phyloP scores from a whole-genome alignment of 1,140 invertebrate genomes.

The Armadillidium nasatum region DNA sequence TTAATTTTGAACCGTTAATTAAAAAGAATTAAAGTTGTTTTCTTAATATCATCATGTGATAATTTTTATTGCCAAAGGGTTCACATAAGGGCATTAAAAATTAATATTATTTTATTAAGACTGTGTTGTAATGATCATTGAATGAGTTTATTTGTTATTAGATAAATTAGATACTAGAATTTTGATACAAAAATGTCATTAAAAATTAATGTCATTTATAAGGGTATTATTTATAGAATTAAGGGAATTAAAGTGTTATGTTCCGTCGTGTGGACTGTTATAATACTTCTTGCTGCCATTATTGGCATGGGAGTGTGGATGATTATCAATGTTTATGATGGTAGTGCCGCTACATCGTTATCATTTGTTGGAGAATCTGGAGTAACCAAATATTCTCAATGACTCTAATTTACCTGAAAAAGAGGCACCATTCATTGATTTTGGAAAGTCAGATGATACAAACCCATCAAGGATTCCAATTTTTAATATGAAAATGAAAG shows the following conservation, averaged over 20 bases:
- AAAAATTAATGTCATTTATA: conserved; percentile 42
- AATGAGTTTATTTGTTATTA: too few species aligned
- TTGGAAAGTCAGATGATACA: not conserved
- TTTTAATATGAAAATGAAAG: not conserved
- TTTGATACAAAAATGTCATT: conserved; percentile 7
- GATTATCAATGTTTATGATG: conserved; percentile 23
- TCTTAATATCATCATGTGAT: too few species aligned
- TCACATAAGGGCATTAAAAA: too few species aligned
- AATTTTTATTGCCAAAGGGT: too few species aligned
- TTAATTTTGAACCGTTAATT: too few species aligned
- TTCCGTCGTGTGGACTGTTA: conserved; percentile 41
- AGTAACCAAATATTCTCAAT: not conserved
- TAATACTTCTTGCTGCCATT: conserved; percentile 38
- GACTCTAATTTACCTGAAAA: not conserved
- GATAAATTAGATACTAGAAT: too few species aligned
- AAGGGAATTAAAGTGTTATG: conserved; percentile 43
- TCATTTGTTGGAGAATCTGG: not conserved
- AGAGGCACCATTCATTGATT: not conserved
- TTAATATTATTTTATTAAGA: too few species aligned
- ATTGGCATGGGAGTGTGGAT: conserved; percentile 42
- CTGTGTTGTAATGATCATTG: too few species aligned
- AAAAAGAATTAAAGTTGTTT: too few species aligned
- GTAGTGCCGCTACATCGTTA: not conserved
- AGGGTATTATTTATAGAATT: conserved; percentile 42
- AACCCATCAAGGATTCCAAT: not conserved